Base-by-base conservation (phyloP, 2,113 vertebrate genomes). In the Chamaetylas fuelleborni region DNA sequence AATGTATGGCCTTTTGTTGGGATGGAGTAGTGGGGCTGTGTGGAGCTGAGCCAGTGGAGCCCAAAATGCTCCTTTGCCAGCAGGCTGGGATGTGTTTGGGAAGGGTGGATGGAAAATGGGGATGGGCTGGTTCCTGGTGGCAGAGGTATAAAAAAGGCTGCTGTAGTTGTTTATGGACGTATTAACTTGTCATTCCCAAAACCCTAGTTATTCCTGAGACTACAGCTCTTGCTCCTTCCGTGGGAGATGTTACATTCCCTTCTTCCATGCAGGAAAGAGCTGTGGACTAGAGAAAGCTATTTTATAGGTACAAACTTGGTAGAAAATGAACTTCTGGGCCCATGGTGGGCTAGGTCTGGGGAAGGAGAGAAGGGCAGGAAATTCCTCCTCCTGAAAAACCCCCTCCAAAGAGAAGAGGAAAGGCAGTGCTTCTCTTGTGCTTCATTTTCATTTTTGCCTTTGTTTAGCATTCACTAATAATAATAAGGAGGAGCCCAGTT, bases 1-100 rank as follows among this genome's bases (percentile, higher is more conserved):
- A 62, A 23, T 2, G 2, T 10, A 3, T 1, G 6, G 23, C 18
- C 8, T 42, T 70, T 38, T 38, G 25, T 50, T 0, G 0, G 77
- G 34, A 22, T 43, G 47, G n/a, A 47, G 20, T 25, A 36, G 7
- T 36, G 65, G 33, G 8, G 29, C 28, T 58, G 26, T 33, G 60
- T 36, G 29, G 11, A 38, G 19, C 45, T 38, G 36, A 78, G 53
- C 29, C 42, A 36, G 23, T 12, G n/a, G 13, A 94, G 28, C 38
- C 66, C 53, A 19, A 53, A 83, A 42, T 12, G 23, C 23, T 53
- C 29, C 33, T 54, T 83, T 69, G 7, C 18, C 1, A 2, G 57
- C 10, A 58, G 51, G 4, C 0, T 60, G 19, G 69, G 73, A 36
- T 73, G 69, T 24, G 19, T 11, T 33, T 73, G 50, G 2, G 14